These are phyloP conservation scores for Ceuthmochares aereus DNA, from an alignment of 2,113 vertebrate species.

Conservation along the genomic window DNA sequence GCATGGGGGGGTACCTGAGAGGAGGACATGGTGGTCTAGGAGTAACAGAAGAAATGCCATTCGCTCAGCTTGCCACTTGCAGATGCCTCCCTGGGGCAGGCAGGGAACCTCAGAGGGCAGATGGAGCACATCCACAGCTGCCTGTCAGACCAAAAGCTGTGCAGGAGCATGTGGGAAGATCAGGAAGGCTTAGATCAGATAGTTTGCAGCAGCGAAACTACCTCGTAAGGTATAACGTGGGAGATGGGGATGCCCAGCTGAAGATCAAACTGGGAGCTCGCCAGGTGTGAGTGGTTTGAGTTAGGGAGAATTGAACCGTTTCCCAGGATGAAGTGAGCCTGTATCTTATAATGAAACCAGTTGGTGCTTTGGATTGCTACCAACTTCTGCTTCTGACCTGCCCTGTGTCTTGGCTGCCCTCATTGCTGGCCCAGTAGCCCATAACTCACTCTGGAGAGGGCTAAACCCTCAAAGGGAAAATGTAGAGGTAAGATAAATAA, in stretches of 20 bases:
- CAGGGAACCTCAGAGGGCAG: neutral
- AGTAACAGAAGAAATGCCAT: neutral
- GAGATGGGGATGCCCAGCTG: constrained; percentile 20
- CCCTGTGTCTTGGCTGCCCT: neutral
- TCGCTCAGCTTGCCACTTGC: neutral
- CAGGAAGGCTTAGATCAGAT: constrained; percentile 56
- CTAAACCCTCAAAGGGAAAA: neutral
- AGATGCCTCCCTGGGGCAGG: neutral
- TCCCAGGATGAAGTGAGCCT: constrained; percentile 28
- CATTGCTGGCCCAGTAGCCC: neutral
- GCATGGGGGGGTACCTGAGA: fast-evolving
- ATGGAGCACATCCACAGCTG: neutral
- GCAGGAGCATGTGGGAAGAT: constrained; percentile 35
- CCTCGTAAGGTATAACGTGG: constrained; percentile 43
- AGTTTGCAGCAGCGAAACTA: constrained; percentile 31
- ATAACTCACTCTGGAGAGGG: neutral
- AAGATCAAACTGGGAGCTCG: constrained; percentile 23
- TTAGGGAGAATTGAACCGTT: constrained; percentile 3
- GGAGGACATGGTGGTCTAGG: neutral
- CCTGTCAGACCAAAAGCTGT: neutral
- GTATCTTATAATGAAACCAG: neutral
- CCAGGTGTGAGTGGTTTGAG: constrained; percentile 28
- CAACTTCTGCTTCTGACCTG: constrained; percentile 11
- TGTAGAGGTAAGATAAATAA: neutral
- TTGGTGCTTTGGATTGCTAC: constrained; percentile 30